Percentiles rank a stretch among this genome's conserved stretches.
Conservation (phyloP, 2,797 vertebrate genomes). For the Argya squamiceps region DNA sequence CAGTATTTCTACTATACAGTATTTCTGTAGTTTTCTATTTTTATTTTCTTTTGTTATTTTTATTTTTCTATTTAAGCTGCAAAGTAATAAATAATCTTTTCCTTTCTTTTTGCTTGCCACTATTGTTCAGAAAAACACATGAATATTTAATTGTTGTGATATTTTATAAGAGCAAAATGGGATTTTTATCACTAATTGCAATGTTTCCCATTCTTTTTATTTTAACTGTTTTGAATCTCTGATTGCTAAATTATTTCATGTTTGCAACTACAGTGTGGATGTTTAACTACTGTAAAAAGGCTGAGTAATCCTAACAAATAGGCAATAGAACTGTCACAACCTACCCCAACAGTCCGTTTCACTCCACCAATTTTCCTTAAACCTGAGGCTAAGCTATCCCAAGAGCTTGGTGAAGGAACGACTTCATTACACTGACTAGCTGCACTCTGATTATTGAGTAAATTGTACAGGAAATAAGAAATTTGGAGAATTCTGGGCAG, state of each 20-base stretch:
- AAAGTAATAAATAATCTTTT: background rate
- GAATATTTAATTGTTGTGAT: background rate
- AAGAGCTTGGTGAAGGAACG: slow-evolving; percentile 2
- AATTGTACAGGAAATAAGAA: background rate
- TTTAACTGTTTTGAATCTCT: background rate
- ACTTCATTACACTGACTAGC: background rate
- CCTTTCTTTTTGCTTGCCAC: background rate
- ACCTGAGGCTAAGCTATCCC: background rate
- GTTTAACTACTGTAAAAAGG: background rate
- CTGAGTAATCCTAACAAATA: background rate
- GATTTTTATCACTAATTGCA: background rate
- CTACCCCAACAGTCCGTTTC: background rate
- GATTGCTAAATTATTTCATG: background rate
- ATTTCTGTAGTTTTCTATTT: background rate
- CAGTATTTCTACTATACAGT: background rate
- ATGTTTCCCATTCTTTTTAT: background rate
- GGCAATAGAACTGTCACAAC: background rate
- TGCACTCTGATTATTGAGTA: background rate
- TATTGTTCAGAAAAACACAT: background rate
- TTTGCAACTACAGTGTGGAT: background rate
- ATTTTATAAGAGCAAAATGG: background rate
- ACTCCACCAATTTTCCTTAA: background rate
- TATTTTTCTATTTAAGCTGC: background rate
- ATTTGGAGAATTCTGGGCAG: background rate
- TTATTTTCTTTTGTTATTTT: background rate